Conservation (phyloP, 1,140 invertebrate species). For the Neodiprion fabricii region DNA sequence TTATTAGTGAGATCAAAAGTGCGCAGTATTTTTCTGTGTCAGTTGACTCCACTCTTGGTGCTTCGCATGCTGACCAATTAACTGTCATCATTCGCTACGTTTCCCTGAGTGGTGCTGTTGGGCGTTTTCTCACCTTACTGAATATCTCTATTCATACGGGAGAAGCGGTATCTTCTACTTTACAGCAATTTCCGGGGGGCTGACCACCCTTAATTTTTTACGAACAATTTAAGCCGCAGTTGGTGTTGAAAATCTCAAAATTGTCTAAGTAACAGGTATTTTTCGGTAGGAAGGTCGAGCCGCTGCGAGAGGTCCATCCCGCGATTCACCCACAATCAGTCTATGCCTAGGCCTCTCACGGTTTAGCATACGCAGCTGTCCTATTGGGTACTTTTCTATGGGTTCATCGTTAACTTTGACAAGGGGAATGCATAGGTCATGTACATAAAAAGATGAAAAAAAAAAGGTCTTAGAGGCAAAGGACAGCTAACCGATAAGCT, state of each 20-base stretch:
- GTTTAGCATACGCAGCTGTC: constrained; percentile 6
- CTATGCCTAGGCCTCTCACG: neutral
- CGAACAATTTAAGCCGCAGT: constrained; percentile 8
- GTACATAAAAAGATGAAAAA: constrained; percentile 34
- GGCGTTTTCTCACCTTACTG: neutral
- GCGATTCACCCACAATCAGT: neutral
- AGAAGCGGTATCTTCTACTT: neutral
- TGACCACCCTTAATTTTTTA: neutral
- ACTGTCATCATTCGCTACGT: neutral
- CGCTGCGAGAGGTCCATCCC: constrained; percentile 1
- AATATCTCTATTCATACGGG: neutral
- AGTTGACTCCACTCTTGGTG: neutral
- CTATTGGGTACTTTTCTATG: neutral
- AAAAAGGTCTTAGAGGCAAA: neutral
- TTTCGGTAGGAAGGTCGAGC: constrained; percentile 15
- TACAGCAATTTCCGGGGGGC: neutral
- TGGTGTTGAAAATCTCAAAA: constrained; percentile 12
- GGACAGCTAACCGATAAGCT: neutral
- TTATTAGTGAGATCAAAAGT: neutral
- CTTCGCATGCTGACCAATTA: neutral
- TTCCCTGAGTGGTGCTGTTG: neutral
- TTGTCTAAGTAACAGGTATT: constrained; percentile 16
- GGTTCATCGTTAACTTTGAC: neutral
- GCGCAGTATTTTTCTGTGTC: neutral
- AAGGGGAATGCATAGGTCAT: constrained; percentile 34